Conservation (phyloP, 2,888 invertebrate species). For the Alviniconcha strummeri region DNA sequence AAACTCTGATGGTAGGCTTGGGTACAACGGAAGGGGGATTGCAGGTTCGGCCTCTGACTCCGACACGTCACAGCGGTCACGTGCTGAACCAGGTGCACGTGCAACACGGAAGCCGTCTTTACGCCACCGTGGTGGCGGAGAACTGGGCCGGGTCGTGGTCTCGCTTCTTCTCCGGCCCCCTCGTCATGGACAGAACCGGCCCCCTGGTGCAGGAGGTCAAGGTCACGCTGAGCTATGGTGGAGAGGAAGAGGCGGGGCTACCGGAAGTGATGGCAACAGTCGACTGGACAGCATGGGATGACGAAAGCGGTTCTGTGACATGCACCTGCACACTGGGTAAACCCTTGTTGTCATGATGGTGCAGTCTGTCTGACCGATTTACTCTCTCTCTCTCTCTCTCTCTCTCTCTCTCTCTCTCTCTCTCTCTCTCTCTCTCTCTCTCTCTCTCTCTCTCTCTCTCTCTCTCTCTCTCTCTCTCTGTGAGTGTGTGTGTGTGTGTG, state of each 20-base stretch:
- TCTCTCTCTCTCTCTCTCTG: no score
- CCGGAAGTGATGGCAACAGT: slow-evolving; percentile 2
- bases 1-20: slow-evolving; percentile 36
- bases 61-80: slow-evolving; percentile 29
- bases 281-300: slow-evolving; percentile 9
- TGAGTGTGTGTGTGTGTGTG: no score
- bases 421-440: no score
- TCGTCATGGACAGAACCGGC: slow-evolving; percentile 46
- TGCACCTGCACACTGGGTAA: slow-evolving; percentile 14
- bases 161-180: slow-evolving; percentile 38
- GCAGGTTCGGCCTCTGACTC: slow-evolving; percentile 39
- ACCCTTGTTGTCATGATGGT: no score
- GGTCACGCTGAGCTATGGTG: slow-evolving; percentile 1
- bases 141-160: slow-evolving; percentile 46
- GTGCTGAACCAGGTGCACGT: slow-evolving; percentile 33
- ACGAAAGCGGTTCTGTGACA: background rate
- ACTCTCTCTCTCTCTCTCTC: no score
- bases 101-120: slow-evolving; percentile 44
- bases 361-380: no score
- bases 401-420: no score
- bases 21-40: slow-evolving; percentile 45
- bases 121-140: slow-evolving; percentile 44
- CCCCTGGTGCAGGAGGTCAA: slow-evolving; percentile 37
- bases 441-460: no score
- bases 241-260: background rate